A percentile compares a stretch with the other conserved stretches of the same genome.
Evolutionary conservation across 2,113 vertebrate genomes (phyloP).

Genomic region (Notechis scutatus): DNA sequence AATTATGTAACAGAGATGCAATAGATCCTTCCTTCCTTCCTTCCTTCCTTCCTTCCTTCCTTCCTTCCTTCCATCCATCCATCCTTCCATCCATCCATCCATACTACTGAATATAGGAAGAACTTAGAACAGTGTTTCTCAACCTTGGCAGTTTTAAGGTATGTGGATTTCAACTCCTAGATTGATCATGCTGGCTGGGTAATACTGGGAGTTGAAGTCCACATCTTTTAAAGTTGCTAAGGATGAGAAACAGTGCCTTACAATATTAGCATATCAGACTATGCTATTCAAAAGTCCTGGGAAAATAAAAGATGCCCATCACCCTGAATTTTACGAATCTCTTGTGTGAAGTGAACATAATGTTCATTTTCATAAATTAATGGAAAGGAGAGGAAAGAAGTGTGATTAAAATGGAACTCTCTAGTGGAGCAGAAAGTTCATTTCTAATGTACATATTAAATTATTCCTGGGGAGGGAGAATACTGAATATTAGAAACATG

Average conservation of each 20-base stretch:
- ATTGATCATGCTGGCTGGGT: neutral
- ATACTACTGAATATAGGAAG: neutral
- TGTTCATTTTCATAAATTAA: neutral
- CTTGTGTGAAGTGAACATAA: neutral
- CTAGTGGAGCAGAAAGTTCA: neutral
- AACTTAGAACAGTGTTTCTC: neutral
- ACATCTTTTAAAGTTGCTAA: neutral
- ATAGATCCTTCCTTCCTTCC: no score
- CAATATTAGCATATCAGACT: neutral
- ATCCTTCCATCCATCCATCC: no score
- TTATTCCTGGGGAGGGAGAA: constrained; percentile 9
- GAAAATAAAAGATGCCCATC: neutral
- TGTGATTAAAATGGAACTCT: neutral
- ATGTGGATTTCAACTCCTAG: neutral
- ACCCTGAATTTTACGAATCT: neutral
- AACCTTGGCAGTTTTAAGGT: neutral
- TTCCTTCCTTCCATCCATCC: no score
- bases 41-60: neutral
- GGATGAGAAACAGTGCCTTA: neutral
- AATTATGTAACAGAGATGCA: neutral
- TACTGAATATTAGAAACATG: constrained; percentile 36
- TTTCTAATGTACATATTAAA: constrained; percentile 20
- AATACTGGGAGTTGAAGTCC: neutral
- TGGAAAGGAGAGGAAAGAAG: neutral
- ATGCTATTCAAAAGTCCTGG: neutral